phyloP scores from a whole-genome alignment of 2,797 vertebrate genomes.

The Acomys russatus region DNA sequence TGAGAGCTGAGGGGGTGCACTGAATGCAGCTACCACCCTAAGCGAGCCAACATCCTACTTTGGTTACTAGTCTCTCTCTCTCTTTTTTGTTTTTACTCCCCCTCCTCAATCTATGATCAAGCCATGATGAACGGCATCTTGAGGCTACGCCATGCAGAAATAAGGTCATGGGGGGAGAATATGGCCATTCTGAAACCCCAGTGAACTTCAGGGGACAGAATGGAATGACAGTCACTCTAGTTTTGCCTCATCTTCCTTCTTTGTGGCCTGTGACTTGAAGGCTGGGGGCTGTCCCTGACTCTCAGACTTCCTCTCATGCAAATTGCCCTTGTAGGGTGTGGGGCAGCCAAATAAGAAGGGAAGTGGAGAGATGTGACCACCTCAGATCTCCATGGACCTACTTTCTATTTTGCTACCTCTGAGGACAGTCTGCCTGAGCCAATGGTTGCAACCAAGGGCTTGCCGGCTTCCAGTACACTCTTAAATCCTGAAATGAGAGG shows the following conservation, averaged over 20 bases:
- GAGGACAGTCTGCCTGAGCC: not conserved
- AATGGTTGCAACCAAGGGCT: accelerated
- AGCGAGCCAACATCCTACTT: not conserved
- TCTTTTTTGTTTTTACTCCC: not conserved
- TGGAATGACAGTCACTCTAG: slow-evolving; percentile 83
- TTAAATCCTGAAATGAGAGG: not conserved
- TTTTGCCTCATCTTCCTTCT: slow-evolving; percentile 88
- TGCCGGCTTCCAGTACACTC: not conserved
- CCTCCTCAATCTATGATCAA: not conserved
- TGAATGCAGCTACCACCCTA: not conserved
- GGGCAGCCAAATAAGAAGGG: slow-evolving; percentile 9
- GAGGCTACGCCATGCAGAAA: slow-evolving; percentile 82
- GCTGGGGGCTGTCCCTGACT: slow-evolving; percentile 87
- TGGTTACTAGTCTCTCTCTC: not conserved
- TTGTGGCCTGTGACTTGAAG: slow-evolving; percentile 88
- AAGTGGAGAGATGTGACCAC: not conserved
- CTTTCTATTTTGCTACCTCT: slow-evolving; percentile 64
- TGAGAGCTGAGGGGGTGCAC: not conserved
- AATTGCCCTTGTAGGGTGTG: slow-evolving; percentile 81
- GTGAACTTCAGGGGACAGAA: slow-evolving; percentile 84
- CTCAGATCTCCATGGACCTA: slow-evolving; percentile 24
- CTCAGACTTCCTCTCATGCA: slow-evolving; percentile 93
- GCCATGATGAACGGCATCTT: slow-evolving; percentile 58
- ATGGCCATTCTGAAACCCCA: slow-evolving; percentile 86
- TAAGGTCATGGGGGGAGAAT: slow-evolving; percentile 86